Base-by-base conservation (phyloP, 2,113 vertebrate genomes). In the Etia nguti region DNA sequence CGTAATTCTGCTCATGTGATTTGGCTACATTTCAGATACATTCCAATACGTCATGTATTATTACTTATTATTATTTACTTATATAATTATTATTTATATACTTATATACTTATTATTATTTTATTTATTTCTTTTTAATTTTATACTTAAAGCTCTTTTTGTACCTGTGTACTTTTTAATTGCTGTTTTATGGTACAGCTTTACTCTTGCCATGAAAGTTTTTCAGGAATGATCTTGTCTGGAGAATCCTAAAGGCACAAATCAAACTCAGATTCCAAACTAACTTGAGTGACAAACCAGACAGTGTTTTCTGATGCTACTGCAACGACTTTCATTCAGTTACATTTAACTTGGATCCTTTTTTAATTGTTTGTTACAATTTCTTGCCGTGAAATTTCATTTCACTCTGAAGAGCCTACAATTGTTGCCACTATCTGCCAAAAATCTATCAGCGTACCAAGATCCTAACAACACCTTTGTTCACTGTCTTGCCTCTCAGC, bases 321-420 rank as follows among this genome's bases (percentile, higher is more conserved):
- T 70, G n/a, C 0, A 0, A 43, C 1, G 2, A 70, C n/a, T 24
- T 8, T 24, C 0, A 8, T 24, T 70, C 0, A 22, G 20, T 24
- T 41, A 24, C 36, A 65, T 65, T 65, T 38, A 38, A 43, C 38
- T 70, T 70, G 36, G 65, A 10, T 70, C n/a, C 8, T 68, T 70
- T 68, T 12, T 38, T 2, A 56, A 15, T 1, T 4, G 4, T 41
- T 70, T 43, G n/a, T 43, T 70, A 15, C 43, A 24, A 43, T 70
- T 70, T 70, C 62, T 41, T 70, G 36, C 12, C 46, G 22, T 46
- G 68, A 73, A 46, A 73, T 73, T 73, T 18, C 24, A 26, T 46
- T 73, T 73, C 24, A 46, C 8, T 73, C 68, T 11, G 41, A 73
- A 46, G 22, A 73, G 6, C 68, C n/a, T 73, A 73, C 46, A 73